phyloP scores from a whole-genome alignment of 2,113 vertebrate species.

The Gavia stellata region DNA sequence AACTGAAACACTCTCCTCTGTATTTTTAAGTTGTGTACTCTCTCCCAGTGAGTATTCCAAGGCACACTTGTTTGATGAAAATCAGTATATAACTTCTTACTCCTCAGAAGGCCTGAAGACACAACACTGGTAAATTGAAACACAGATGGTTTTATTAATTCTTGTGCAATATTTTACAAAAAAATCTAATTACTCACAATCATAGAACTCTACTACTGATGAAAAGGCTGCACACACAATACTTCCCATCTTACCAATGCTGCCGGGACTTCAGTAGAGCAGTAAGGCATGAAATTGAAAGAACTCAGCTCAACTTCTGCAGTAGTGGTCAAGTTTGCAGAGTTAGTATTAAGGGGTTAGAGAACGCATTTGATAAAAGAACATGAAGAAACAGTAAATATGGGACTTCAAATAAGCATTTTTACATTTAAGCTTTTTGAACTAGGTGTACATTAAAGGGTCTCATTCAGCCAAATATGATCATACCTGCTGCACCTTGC shows the following conservation, averaged over 20 bases:
- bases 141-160: slow-evolving; percentile 15
- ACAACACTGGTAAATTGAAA: background rate
- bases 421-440: background rate
- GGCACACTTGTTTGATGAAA: background rate
- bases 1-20: background rate
- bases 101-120: slow-evolving; percentile 3
- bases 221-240: background rate
- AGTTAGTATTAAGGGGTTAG: background rate
- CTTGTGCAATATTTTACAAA: background rate
- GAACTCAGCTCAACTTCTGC: background rate
- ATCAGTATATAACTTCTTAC: background rate
- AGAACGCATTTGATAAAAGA: background rate
- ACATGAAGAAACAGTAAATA: background rate
- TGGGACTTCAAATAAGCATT: background rate
- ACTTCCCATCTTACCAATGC: background rate
- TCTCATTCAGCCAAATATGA: accelerated
- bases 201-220: background rate
- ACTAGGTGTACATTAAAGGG: background rate
- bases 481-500: background rate
- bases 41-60: background rate
- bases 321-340: background rate
- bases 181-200: background rate
- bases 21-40: background rate
- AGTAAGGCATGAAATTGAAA: background rate
- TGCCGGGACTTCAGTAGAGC: background rate